Evolutionary conservation across 53 echinoderm and acorn worm species (phyloP).

Genomic region (Hippasteria phrygiana): DNA sequence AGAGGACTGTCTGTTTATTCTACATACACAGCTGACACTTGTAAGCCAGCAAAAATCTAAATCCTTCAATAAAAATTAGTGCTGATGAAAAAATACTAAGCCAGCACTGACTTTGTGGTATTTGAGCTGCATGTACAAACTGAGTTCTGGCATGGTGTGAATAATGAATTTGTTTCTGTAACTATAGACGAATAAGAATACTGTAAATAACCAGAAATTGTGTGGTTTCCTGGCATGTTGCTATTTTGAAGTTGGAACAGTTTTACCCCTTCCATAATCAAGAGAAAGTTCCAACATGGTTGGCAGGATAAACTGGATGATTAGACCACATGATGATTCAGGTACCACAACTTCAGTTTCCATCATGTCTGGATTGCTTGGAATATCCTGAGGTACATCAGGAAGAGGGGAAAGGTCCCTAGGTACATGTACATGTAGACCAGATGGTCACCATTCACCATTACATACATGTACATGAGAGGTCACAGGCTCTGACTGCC

Average conservation of each 20-base stretch:
- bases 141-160: too few species aligned
- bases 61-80: conserved; percentile 4
- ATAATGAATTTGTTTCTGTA: too few species aligned
- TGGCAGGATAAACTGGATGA: background rate
- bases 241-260: too few species aligned
- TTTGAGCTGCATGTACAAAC: background rate
- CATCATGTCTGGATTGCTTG: background rate
- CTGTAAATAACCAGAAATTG: too few species aligned
- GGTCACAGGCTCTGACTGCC: background rate
- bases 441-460: too few species aligned
- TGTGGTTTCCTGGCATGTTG: too few species aligned
- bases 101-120: background rate
- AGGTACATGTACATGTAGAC: too few species aligned
- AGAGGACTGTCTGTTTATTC: conserved; percentile 18
- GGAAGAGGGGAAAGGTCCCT: too few species aligned
- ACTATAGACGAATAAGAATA: too few species aligned
- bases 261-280: too few species aligned
- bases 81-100: background rate
- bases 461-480: too few species aligned
- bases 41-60: background rate
- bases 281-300: background rate
- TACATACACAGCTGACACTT: background rate
- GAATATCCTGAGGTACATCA: too few species aligned
- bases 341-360: background rate
- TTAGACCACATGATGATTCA: background rate